Base-by-base conservation (phyloP, 1,140 invertebrate genomes). In the Trichonephila inaurata region DNA sequence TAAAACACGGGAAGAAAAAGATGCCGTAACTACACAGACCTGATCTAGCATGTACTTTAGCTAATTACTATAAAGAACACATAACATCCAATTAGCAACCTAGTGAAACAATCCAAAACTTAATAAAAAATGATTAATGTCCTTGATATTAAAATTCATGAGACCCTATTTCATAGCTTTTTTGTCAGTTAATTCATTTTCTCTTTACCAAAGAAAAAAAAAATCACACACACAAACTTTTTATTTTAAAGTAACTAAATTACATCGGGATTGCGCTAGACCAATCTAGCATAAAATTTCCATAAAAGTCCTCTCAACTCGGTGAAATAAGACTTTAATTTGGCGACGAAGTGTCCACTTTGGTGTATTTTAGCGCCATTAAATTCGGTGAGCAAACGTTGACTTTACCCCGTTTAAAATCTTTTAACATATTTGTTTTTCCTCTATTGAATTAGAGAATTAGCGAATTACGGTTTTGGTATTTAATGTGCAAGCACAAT, bases 131-230 rank as follows among this genome's bases (percentile, higher is more conserved):
- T 85, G 44, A 85, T 85, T 85, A 85, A 85, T 24, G 44, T 51
- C 51, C 19, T 33, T 60, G n/a, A 58, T 85, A 85, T 85, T 85
- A 58, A 85, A 85, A 85, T 85, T 85, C 58, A 58, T 58, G 82
- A 85, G 82, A 40, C 21, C 12, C 10, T 19, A 40, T 44, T 82
- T 44, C 21, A 21, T 8, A 21, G 44, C 24, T 58, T 85, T 60
- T 40, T 33, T 18, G 6, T 6, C 14, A 77, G 28, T 19, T 77
- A 77, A 77, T 77, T 77, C 72, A 33, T 33, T 77, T 77, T 77
- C 69, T 72, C 33, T 21, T 14, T 69, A 69, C n/a, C 66, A 69
- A 24, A 69, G 14, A 24, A 69, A 69, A 24, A 69, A 69, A 64
- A 64, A n/a, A 66, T 66, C 6, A n/a, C 24, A n/a, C 64, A 24